These are phyloP conservation scores for Pelodiscus sinensis DNA, from an alignment of 2,113 vertebrate genomes.

Conservation along the genomic window DNA sequence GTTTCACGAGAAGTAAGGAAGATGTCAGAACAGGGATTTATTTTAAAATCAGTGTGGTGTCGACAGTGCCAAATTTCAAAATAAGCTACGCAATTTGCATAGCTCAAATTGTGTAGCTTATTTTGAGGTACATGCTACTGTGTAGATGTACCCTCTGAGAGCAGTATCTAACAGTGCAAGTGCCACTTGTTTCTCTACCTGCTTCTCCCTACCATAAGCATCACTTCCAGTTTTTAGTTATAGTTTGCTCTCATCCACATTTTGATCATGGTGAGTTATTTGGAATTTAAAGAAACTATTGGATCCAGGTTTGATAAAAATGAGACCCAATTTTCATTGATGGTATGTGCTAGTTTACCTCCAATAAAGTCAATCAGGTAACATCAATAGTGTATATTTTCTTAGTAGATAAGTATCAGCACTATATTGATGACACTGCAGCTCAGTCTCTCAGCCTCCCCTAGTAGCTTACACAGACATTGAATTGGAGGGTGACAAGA, in stretches of 20 bases:
- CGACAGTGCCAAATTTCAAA: too few species aligned
- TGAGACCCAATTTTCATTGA: background rate
- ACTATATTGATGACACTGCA: background rate
- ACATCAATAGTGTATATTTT: background rate
- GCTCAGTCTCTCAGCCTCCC: background rate
- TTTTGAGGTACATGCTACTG: too few species aligned
- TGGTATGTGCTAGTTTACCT: background rate
- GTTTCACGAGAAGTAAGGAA: too few species aligned
- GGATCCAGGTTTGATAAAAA: background rate
- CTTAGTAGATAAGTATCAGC: background rate
- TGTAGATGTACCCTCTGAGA: background rate
- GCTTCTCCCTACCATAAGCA: background rate
- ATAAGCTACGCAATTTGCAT: too few species aligned
- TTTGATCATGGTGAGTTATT: background rate
- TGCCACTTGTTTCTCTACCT: background rate
- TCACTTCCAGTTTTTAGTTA: background rate
- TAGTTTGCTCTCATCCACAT: background rate
- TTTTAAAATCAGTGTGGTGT: too few species aligned
- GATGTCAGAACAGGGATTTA: too few species aligned
- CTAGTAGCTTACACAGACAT: background rate
- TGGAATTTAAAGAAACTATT: background rate
- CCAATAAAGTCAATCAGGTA: background rate
- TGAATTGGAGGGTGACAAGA: background rate
- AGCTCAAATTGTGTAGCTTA: too few species aligned
- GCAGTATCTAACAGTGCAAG: background rate